Evolutionary conservation across 1,140 invertebrate genomes (phyloP).

Genomic region (Aphelinus atriplicis): DNA sequence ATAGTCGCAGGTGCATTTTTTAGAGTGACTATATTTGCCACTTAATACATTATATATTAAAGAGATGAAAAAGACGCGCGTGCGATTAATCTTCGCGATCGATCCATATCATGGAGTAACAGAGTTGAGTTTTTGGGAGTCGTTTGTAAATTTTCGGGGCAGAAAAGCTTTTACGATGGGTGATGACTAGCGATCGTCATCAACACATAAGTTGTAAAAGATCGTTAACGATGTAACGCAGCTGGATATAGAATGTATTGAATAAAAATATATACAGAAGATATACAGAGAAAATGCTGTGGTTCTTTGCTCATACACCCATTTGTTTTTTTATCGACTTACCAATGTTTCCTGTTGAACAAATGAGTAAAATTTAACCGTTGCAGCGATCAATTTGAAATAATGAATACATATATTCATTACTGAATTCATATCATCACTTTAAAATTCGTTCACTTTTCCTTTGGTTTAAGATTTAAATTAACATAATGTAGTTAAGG

Average conservation of each 20-base stretch:
- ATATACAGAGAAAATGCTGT: no score
- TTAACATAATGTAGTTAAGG: no score
- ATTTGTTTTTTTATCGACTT: no score
- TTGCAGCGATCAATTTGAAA: no score
- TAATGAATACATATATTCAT: no score
- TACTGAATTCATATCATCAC: no score
- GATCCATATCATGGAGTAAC: conserved; percentile 22
- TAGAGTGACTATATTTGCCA: conserved; percentile 50
- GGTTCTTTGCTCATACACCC: no score
- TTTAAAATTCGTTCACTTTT: no score
- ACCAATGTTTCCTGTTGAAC: no score
- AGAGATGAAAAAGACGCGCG: conserved; percentile 16
- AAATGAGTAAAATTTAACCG: no score
- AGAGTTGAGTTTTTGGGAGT: not conserved
- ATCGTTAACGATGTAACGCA: conserved; percentile 48
- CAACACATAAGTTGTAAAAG: conserved; percentile 48
- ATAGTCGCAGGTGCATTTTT: conserved; percentile 45
- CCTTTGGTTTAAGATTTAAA: no score
- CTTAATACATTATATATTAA: conserved; percentile 34
- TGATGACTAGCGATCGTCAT: conserved; percentile 48
- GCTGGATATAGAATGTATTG: conserved; percentile 46
- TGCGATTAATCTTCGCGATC: conserved; percentile 2
- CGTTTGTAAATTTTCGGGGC: conserved; percentile 24
- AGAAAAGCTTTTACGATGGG: conserved; percentile 23
- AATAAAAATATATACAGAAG: conserved; percentile 50